Evolutionary conservation across 1,140 invertebrate species (phyloP).

Genomic region (Ericerus pela): DNA sequence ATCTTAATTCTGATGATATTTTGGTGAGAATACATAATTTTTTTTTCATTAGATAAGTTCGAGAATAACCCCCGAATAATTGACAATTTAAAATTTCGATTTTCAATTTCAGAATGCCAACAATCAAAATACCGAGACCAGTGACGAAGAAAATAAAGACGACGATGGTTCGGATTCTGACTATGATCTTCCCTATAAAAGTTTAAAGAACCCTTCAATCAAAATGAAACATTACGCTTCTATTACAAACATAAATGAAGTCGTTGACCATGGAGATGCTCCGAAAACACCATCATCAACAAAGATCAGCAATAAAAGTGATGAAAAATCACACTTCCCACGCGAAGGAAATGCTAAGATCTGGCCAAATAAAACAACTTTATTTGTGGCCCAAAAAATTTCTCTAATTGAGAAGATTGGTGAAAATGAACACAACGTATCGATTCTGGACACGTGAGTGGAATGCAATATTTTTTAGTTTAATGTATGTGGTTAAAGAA

Average conservation of each 20-base stretch:
- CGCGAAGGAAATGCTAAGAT: neutral
- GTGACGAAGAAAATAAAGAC: neutral
- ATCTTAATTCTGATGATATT: too few relatives aligned
- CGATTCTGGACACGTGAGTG: neutral
- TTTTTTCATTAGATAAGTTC: too few relatives aligned
- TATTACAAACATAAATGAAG: neutral
- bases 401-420: constrained; percentile 44
- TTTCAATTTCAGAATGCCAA: neutral
- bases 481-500: too few relatives aligned
- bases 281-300: too few relatives aligned
- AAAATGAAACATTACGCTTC: neutral
- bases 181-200: neutral
- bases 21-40: too few relatives aligned
- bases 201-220: neutral
- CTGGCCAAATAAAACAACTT: constrained; percentile 61
- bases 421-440: constrained; percentile 34
- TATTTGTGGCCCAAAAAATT: constrained; percentile 66
- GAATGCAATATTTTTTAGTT: too few relatives aligned
- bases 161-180: constrained; percentile 1
- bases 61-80: too few relatives aligned
- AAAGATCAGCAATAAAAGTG: too few relatives aligned
- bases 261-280: neutral
- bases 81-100: too few relatives aligned
- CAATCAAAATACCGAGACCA: neutral
- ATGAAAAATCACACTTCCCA: too few relatives aligned